Conservation (phyloP, 2,113 vertebrate species). For the Stomatorhinus ivindoensis region DNA sequence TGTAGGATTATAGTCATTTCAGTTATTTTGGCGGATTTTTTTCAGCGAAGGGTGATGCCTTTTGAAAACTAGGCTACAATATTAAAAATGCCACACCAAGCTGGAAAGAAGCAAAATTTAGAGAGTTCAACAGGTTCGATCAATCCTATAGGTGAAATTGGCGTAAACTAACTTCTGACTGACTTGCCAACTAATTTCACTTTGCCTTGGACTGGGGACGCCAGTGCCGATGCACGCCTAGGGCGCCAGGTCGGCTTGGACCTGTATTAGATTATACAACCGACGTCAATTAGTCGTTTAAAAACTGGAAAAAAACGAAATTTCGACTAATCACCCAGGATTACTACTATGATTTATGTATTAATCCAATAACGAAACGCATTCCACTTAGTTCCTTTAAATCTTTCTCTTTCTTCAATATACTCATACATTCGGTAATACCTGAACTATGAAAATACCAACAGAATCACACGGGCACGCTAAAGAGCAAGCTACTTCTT, state of each 20-base stretch:
- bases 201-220: too few relatives aligned
- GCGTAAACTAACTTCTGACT: too few relatives aligned
- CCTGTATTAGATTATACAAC: too few relatives aligned
- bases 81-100: not conserved
- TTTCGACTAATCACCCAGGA: not conserved
- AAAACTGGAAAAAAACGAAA: too few relatives aligned
- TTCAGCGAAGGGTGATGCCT: not conserved
- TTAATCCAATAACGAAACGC: not conserved
- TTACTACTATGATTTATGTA: not conserved
- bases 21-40: not conserved
- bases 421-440: not conserved
- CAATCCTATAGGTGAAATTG: too few relatives aligned
- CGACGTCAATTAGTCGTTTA: too few relatives aligned
- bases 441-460: not conserved
- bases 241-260: too few relatives aligned
- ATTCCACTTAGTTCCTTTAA: not conserved
- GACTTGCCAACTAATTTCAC: too few relatives aligned
- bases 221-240: too few relatives aligned
- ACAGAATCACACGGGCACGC: not conserved
- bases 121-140: too few relatives aligned
- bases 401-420: not conserved
- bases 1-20: too few relatives aligned
- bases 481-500: not conserved
- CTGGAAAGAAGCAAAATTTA: too few relatives aligned
- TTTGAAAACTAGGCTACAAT: not conserved